These are phyloP conservation scores for Diogma glabrata DNA, from an alignment of 2,888 invertebrate genomes.

Conservation along the genomic window DNA sequence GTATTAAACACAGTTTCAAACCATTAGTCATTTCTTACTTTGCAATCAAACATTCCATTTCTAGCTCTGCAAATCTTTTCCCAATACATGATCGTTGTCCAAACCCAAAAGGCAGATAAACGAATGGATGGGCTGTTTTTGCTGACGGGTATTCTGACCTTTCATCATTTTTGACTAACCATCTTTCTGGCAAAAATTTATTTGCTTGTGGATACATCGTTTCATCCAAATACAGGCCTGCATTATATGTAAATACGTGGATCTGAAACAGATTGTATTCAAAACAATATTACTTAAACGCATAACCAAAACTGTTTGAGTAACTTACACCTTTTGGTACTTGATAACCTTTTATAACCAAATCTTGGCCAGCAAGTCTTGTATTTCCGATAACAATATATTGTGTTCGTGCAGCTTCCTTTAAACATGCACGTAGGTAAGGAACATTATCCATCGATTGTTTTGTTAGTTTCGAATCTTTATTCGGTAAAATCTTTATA, in stretches of 20 bases:
- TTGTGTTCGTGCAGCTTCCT: conserved; percentile 54
- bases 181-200: conserved; percentile 63
- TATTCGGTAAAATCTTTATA: conserved; percentile 32
- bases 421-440: conserved; percentile 60
- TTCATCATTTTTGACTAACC: conserved; percentile 39
- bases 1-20: too few species aligned
- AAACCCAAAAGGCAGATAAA: conserved; percentile 10
- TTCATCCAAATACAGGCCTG: conserved; percentile 42
- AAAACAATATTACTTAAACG: too few species aligned
- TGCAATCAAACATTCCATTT: conserved; percentile 44
- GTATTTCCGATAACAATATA: conserved; percentile 47
- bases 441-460: conserved; percentile 37
- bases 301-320: too few species aligned
- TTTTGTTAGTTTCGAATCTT: conserved; percentile 34
- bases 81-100: conserved; percentile 52
- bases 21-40: too few species aligned
- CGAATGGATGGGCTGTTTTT: conserved; percentile 6
- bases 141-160: background rate
- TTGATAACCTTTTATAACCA: conserved; percentile 49
- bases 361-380: conserved; percentile 42
- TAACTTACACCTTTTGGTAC: conserved; percentile 50
- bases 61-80: conserved; percentile 57
- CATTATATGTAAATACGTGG: conserved; percentile 61
- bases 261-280: too few species aligned
- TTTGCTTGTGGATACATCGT: conserved; percentile 47